Conservation (phyloP, 2,797 vertebrate genomes). For the Ctenochaetus hawaiiensis region DNA sequence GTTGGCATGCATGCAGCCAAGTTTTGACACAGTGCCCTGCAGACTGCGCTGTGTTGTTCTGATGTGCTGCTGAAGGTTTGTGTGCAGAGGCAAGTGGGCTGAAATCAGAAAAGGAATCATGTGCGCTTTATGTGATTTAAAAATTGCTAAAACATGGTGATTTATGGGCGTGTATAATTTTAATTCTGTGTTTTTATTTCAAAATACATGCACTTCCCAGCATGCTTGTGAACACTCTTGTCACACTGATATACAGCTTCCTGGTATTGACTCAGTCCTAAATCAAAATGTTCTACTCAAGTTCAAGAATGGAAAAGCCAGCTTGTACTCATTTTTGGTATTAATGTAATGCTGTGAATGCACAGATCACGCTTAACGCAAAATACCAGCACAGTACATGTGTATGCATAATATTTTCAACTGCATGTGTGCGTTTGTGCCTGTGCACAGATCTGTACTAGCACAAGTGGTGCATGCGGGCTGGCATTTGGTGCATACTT, state of each 20-base stretch:
- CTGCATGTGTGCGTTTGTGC: not conserved
- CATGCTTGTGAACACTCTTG: constrained; percentile 48
- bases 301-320: constrained; percentile 25
- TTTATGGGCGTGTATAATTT: not conserved
- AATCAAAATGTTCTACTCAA: constrained; percentile 45
- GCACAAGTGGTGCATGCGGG: constrained; percentile 37
- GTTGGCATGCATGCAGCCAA: constrained; percentile 72
- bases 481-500: constrained; percentile 76
- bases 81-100: constrained; percentile 54
- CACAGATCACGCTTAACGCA: not conserved
- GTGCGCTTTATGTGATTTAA: constrained; percentile 34
- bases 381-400: constrained; percentile 9
- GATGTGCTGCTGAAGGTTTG: constrained; percentile 65
- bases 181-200: constrained; percentile 13
- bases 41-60: constrained; percentile 70
- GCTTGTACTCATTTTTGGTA: constrained; percentile 18
- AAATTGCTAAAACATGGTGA: not conserved
- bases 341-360: constrained; percentile 23
- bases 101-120: constrained; percentile 38
- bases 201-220: constrained; percentile 21
- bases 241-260: constrained; percentile 11
- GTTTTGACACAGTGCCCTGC: constrained; percentile 78
- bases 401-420: constrained; percentile 18
- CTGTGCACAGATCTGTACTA: constrained; percentile 28
- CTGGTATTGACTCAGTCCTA: constrained; percentile 25